phyloP scores from a whole-genome alignment of 2,113 vertebrate genomes.

The Hassar affinis region DNA sequence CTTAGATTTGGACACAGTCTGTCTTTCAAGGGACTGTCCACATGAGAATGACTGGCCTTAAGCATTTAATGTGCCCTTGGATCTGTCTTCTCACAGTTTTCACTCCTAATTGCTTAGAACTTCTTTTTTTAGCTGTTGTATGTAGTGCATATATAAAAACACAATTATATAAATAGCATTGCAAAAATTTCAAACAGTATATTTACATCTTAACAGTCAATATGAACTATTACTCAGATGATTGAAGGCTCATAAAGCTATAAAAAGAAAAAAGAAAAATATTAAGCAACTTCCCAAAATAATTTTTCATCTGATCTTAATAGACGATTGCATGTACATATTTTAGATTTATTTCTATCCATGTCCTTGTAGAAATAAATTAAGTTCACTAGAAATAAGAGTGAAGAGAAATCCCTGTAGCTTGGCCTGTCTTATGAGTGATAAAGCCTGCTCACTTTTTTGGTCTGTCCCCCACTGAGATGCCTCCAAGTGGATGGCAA shows the following conservation, averaged over 20 bases:
- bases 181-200: background rate
- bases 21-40: conserved; percentile 34
- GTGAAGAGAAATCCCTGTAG: background rate
- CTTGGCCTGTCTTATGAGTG: background rate
- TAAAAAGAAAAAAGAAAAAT: background rate
- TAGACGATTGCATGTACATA: background rate
- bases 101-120: background rate
- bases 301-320: background rate
- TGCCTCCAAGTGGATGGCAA: background rate
- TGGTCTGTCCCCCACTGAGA: background rate
- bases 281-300: background rate
- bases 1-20: conserved; percentile 21
- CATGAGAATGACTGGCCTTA: conserved; percentile 28
- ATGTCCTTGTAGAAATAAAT: background rate
- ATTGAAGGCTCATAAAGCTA: background rate
- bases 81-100: conserved; percentile 18
- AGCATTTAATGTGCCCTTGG: conserved; percentile 27
- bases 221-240: background rate
- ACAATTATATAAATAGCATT: background rate
- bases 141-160: background rate
- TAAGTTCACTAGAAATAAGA: background rate
- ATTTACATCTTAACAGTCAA: background rate
- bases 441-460: background rate
- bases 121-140: background rate
- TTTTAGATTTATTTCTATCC: background rate